These are phyloP conservation scores for Grapholita molesta DNA, from an alignment of 1,140 invertebrate species.

Conservation along the genomic window DNA sequence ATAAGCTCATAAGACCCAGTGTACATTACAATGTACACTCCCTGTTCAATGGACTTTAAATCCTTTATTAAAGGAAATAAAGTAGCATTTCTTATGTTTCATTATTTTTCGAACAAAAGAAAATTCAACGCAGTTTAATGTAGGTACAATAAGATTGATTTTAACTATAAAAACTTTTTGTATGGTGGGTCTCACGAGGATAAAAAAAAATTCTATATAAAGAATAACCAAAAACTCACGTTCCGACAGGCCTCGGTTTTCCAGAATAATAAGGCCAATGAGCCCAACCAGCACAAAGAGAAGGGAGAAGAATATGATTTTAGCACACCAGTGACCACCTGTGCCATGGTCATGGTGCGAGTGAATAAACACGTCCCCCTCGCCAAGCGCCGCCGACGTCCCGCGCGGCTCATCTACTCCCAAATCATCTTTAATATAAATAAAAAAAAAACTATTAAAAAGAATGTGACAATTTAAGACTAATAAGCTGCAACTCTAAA, in stretches of 20 bases:
- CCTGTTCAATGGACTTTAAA: too few species aligned
- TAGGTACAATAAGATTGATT: too few species aligned
- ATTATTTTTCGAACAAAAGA: too few species aligned
- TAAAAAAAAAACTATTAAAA: constrained; percentile 8
- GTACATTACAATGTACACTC: too few species aligned
- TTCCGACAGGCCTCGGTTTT: constrained; percentile 87
- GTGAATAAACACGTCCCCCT: constrained; percentile 85
- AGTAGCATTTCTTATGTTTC: too few species aligned
- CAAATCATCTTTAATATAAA: constrained; percentile 55
- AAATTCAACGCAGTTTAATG: too few species aligned
- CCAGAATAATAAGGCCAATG: constrained; percentile 87
- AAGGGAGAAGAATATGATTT: constrained; percentile 88
- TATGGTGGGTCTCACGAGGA: too few species aligned
- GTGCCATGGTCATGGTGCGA: constrained; percentile 85
- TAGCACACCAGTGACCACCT: constrained; percentile 89
- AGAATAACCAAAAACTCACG: constrained; percentile 76
- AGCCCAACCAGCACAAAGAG: constrained; percentile 84
- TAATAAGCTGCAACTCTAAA: not conserved
- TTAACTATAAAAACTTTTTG: too few species aligned
- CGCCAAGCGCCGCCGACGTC: constrained; percentile 59
- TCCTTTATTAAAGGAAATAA: too few species aligned
- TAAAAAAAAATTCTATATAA: too few species aligned
- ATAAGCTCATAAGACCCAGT: too few species aligned
- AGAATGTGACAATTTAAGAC: not conserved
- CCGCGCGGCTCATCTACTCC: constrained; percentile 62